Conservation (phyloP, 2,113 vertebrate genomes). For the Heloderma charlesbogerti region DNA sequence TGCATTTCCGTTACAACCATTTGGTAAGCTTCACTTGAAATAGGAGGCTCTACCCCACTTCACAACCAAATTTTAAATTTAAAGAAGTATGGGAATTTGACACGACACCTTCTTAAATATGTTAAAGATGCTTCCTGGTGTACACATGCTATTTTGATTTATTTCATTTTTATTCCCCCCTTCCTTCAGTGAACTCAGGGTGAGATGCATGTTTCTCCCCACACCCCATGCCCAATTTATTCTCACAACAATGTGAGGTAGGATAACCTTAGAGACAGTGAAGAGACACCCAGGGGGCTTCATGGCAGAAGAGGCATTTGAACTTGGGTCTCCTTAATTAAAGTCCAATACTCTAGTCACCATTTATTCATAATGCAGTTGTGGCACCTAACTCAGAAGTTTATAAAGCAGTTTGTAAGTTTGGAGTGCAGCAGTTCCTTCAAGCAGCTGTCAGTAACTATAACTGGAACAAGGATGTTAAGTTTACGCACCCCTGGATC, state of each 20-base stretch:
- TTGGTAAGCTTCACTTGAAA: neutral
- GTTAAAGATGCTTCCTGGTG: neutral
- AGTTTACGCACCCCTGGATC: neutral
- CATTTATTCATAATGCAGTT: neutral
- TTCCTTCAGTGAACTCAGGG: neutral
- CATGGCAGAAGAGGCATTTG: neutral
- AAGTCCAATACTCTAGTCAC: neutral
- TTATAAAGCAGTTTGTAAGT: neutral
- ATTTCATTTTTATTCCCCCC: neutral
- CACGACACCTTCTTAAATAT: neutral
- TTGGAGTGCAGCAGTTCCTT: neutral
- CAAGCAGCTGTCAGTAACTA: neutral
- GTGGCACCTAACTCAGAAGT: neutral
- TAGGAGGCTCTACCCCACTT: neutral
- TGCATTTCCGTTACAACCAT: neutral
- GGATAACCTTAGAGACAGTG: neutral
- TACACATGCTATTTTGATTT: neutral
- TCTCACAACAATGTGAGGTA: neutral
- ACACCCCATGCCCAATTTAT: neutral
- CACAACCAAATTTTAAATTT: neutral
- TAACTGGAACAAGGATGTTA: neutral
- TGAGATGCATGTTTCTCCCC: neutral
- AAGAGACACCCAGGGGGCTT: neutral
- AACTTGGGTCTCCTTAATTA: neutral
- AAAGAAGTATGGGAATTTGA: neutral